Evolutionary conservation across 2,797 vertebrate species (phyloP).

Genomic region (Myotis planiceps): DNA sequence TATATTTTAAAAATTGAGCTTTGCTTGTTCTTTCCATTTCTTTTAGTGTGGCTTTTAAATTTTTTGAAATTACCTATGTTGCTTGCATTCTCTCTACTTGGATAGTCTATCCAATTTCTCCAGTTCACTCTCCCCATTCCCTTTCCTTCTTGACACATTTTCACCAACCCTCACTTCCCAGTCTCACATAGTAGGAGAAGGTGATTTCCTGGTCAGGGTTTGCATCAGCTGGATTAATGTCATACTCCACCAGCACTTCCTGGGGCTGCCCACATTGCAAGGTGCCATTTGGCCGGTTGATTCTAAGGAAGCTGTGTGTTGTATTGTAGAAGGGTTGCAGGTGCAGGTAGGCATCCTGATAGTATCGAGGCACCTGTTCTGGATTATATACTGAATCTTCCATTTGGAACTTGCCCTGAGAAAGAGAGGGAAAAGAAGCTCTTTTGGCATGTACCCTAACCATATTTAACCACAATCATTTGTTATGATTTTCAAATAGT

Average conservation of each 20-base stretch:
- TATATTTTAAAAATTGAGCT: not conserved
- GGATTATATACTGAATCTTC: constrained; percentile 47
- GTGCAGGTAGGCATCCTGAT: constrained; percentile 16
- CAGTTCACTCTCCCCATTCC: not conserved
- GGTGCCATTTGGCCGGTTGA: constrained; percentile 33
- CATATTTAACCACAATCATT: not conserved
- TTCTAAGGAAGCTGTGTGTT: constrained; percentile 80
- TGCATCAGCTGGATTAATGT: constrained; percentile 71
- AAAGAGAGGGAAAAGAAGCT: not conserved
- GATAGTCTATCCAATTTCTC: not conserved
- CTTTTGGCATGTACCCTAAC: not conserved
- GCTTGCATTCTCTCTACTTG: not conserved
- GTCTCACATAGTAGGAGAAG: constrained; percentile 84
- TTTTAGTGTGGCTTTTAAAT: not conserved
- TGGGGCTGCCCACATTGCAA: constrained; percentile 77
- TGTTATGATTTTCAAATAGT: not conserved
- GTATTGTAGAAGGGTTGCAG: constrained; percentile 83
- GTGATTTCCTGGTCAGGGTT: constrained; percentile 61
- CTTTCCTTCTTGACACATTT: not conserved
- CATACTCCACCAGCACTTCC: constrained; percentile 81
- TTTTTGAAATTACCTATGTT: not conserved
- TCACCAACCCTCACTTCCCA: not conserved
- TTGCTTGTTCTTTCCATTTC: not conserved
- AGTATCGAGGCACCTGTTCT: constrained; percentile 37
- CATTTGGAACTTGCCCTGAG: constrained; percentile 79